A percentile compares a stretch with the other conserved stretches of the same genome.
Conservation (phyloP, 2,113 vertebrate genomes). For the Lycaon pictus region DNA sequence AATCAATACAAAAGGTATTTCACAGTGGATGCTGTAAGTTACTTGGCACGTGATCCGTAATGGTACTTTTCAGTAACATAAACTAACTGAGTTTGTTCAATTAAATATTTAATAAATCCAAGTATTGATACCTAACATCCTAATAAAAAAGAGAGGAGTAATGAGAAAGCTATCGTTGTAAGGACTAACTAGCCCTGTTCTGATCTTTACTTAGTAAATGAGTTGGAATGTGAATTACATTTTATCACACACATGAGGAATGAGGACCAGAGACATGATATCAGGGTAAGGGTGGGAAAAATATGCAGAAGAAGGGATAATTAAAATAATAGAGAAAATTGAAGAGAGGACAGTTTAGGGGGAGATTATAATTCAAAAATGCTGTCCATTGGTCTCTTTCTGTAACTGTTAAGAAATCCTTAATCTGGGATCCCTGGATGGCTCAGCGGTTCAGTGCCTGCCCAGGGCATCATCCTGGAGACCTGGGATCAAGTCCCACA, state of each 20-base stretch:
- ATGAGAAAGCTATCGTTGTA: background rate
- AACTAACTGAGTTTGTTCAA: background rate
- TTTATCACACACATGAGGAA: background rate
- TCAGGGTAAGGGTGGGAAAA: background rate
- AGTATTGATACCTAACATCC: background rate
- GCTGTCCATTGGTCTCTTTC: background rate
- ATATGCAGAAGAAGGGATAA: background rate
- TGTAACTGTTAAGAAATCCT: background rate
- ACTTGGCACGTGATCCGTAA: background rate
- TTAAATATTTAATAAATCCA: constrained; percentile 27
- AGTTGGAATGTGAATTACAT: background rate
- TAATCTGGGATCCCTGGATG: background rate
- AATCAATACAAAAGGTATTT: constrained; percentile 58
- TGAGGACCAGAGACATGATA: background rate
- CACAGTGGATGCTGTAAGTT: background rate
- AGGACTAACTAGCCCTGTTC: background rate
- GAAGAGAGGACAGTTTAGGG: accelerated
- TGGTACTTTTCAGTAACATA: background rate
- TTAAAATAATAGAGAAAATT: background rate
- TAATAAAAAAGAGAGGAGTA: background rate
- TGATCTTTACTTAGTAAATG: background rate
- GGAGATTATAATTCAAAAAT: background rate
- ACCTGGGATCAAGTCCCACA: too few relatives aligned
- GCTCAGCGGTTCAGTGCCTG: too few relatives aligned
- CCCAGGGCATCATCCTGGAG: too few relatives aligned